These are phyloP conservation scores for Drosophila pandora DNA, from an alignment of 1,140 invertebrate species.

Conservation along the genomic window DNA sequence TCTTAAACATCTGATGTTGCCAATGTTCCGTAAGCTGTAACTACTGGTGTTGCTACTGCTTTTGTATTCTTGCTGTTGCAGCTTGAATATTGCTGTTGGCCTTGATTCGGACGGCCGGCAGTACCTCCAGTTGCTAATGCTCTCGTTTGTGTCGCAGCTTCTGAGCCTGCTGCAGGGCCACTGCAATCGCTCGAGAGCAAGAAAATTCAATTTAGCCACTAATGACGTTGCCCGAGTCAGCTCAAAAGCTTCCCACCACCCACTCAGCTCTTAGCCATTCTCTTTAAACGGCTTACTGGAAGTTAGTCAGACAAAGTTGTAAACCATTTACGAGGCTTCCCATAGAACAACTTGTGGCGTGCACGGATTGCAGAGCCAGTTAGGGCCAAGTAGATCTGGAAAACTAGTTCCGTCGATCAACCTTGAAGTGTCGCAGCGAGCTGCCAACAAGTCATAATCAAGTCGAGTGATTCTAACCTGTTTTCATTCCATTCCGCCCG, in stretches of 20 bases:
- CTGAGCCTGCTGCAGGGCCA: constrained; percentile 32
- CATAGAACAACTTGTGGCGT: constrained; percentile 64
- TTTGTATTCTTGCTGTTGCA: constrained; percentile 11
- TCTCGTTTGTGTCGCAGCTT: constrained; percentile 22
- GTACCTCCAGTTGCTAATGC: constrained; percentile 4
- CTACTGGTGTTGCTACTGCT: constrained; percentile 14
- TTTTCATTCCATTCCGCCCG: background rate
- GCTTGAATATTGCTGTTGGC: constrained; percentile 2
- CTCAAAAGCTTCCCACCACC: background rate
- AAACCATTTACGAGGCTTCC: constrained; percentile 58
- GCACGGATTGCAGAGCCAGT: constrained; percentile 54
- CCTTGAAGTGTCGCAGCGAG: constrained; percentile 16
- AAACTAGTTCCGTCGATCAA: constrained; percentile 33
- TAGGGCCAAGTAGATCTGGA: background rate
- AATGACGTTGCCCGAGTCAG: constrained; percentile 32
- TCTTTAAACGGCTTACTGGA: constrained; percentile 62
- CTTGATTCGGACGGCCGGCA: constrained; percentile 21
- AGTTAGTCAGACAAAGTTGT: constrained; percentile 70
- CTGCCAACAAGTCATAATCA: constrained; percentile 2
- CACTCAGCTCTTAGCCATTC: constrained; percentile 40
- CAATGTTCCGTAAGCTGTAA: constrained; percentile 24
- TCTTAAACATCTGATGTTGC: constrained; percentile 35
- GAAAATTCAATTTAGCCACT: constrained; percentile 73
- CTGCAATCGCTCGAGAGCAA: constrained; percentile 59
- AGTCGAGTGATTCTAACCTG: constrained; percentile 16